Base-by-base conservation (phyloP, 2,888 invertebrate genomes). In the Sesamia inferens region DNA sequence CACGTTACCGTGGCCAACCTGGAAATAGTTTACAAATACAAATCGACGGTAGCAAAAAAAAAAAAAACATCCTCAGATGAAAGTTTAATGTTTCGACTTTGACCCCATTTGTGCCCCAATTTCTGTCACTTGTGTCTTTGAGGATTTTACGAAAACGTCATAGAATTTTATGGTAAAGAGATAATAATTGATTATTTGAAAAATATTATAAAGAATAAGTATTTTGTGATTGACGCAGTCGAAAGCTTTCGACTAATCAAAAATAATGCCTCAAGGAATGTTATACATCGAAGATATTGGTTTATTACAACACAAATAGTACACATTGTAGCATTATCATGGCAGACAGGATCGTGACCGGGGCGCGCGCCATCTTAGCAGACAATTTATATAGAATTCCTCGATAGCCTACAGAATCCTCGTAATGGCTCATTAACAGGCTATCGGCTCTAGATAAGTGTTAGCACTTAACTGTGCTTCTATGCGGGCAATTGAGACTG, bases 301-400 rank as follows among this genome's bases (percentile, higher is more conserved):
- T 24, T 65, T 55, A 44, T 61, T 39, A 47, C 64, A 69, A 76
- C 79, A 42, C 7, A 79, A 74, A 71, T 74, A 69, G 62, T 58
- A 55, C 54, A 70, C 71, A 82, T 76, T 73, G 70, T 81, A 72
- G 79, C 79, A 88, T 88, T 88, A 88, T 88, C 88, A 86, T 88
- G 86, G 86, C 85, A 85, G 82, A 82, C 86, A 71, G 78, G 85
- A 86, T 92, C 92, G 92, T 91, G 91, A 91, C 88, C 87, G 79
- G 87, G 76, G 85, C 88, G 79, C 80, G 81, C 78, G 82, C 79
- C 76, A 83, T 81, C 82, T 85, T 85, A 71, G 79, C 76, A 65
- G 70, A 83, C 83, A 68, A 82, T 85, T 85, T 87, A 85, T 85
- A 78, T 82, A 84, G 81, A 86, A 89, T 89, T 88, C 87, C 79